Evolutionary conservation across 2,113 vertebrate genomes (phyloP).

Genomic region (Excalfactoria chinensis): DNA sequence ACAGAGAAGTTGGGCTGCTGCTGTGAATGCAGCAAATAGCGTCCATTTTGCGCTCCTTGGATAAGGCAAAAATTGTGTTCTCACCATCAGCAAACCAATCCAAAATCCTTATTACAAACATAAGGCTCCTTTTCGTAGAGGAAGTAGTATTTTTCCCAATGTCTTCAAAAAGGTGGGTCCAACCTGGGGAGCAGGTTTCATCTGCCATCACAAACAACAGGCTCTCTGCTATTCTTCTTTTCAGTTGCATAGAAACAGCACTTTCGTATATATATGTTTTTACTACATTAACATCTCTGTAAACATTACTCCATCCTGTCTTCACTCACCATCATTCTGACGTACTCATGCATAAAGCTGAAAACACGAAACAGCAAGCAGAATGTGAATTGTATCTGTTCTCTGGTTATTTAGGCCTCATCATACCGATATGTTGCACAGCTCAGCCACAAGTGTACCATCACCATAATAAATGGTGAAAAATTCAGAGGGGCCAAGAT

Average conservation of each 20-base stretch:
- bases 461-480: background rate
- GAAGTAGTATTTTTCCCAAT: fast-evolving
- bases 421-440: fast-evolving
- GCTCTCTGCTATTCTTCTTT: background rate
- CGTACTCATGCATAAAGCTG: fast-evolving
- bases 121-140: background rate
- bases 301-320: background rate
- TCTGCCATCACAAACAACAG: background rate
- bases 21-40: fast-evolving
- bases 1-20: background rate
- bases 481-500: background rate
- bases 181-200: background rate
- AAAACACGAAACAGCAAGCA: fast-evolving
- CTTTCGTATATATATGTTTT: background rate
- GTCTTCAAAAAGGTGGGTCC: background rate
- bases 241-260: background rate
- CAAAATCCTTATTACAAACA: background rate
- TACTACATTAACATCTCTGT: background rate
- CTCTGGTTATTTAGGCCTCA: background rate
- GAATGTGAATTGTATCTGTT: background rate
- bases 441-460: fast-evolving
- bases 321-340: background rate
- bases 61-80: background rate
- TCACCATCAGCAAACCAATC: background rate
- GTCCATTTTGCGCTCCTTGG: fast-evolving